These are phyloP conservation scores for Perca flavescens DNA, from an alignment of 2,113 vertebrate species.

Conservation along the genomic window DNA sequence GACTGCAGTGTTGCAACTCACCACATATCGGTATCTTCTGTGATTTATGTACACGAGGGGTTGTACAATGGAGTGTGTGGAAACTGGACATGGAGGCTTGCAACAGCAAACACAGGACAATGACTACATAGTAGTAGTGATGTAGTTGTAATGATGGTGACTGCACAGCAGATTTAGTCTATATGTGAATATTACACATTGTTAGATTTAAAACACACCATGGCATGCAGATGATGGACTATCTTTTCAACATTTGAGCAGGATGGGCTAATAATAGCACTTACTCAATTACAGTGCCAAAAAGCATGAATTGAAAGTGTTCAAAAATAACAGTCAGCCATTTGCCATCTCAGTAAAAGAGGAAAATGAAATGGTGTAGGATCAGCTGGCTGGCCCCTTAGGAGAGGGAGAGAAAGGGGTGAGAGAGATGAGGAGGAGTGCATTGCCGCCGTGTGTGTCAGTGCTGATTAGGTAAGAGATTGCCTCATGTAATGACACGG, in stretches of 20 bases:
- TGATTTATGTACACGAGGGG: slow-evolving; percentile 38
- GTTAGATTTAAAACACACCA: slow-evolving; percentile 22
- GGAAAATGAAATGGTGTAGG: slow-evolving; percentile 80
- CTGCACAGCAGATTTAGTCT: not conserved
- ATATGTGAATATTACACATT: slow-evolving; percentile 6
- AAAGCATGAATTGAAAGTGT: slow-evolving; percentile 37
- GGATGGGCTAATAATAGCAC: slow-evolving; percentile 42
- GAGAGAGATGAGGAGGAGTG: slow-evolving; percentile 47
- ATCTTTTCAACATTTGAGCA: not conserved
- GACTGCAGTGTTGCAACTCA: slow-evolving; percentile 21
- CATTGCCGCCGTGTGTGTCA: slow-evolving; percentile 74
- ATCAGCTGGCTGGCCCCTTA: slow-evolving; percentile 79
- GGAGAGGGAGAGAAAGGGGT: slow-evolving; percentile 57
- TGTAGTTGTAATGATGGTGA: not conserved
- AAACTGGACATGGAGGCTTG: slow-evolving; percentile 47
- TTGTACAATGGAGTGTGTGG: slow-evolving; percentile 41
- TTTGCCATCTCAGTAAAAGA: slow-evolving; percentile 73
- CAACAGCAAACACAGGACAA: slow-evolving; percentile 26
- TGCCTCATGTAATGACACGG: slow-evolving; percentile 84
- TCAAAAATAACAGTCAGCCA: slow-evolving; percentile 69
- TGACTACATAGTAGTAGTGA: not conserved
- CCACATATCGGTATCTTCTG: slow-evolving; percentile 29
- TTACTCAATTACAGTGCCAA: slow-evolving; percentile 30
- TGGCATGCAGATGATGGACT: not conserved
- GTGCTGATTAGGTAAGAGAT: slow-evolving; percentile 84